These are phyloP conservation scores for Calonectris borealis DNA, from an alignment of 2,113 vertebrate species.

Conservation along the genomic window DNA sequence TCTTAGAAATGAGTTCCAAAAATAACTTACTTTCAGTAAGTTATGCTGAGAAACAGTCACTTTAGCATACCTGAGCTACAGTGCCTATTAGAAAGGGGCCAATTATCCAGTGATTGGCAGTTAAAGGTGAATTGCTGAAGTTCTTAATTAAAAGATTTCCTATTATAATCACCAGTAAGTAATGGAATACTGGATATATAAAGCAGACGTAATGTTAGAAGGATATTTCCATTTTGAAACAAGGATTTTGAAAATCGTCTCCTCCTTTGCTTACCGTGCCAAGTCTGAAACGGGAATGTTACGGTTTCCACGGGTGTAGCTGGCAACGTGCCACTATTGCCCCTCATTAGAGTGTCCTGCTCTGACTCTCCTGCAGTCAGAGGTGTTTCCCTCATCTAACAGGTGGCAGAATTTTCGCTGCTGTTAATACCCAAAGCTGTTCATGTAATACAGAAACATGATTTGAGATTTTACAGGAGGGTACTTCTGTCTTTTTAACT, in stretches of 20 bases:
- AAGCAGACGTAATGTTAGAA: slow-evolving; percentile 25
- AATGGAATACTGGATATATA: slow-evolving; percentile 44
- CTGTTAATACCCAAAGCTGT: slow-evolving; percentile 28
- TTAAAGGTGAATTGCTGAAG: slow-evolving; percentile 63
- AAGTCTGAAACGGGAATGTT: slow-evolving; percentile 10
- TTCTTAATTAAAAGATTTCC: slow-evolving; percentile 69
- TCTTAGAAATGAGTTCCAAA: slow-evolving; percentile 60
- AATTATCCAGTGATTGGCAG: slow-evolving; percentile 47
- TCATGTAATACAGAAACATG: not conserved
- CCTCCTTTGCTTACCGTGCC: slow-evolving; percentile 10
- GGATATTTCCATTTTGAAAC: slow-evolving; percentile 60
- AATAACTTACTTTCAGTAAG: slow-evolving; percentile 51
- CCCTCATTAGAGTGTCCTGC: not conserved
- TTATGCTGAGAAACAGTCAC: slow-evolving; percentile 51
- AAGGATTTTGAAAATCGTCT: slow-evolving; percentile 52
- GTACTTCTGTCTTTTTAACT: not conserved
- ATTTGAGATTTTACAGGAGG: not conserved
- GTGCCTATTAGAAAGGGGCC: slow-evolving; percentile 42
- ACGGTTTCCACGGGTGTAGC: not conserved
- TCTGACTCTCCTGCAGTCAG: not conserved
- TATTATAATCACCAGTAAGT: slow-evolving; percentile 39
- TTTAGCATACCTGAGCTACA: slow-evolving; percentile 50
- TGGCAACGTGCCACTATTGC: not conserved
- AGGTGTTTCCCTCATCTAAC: not conserved
- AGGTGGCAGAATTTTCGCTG: not conserved